Evolutionary conservation across 2,797 vertebrate species (phyloP).

Genomic region (Jordanella pulchra): DNA sequence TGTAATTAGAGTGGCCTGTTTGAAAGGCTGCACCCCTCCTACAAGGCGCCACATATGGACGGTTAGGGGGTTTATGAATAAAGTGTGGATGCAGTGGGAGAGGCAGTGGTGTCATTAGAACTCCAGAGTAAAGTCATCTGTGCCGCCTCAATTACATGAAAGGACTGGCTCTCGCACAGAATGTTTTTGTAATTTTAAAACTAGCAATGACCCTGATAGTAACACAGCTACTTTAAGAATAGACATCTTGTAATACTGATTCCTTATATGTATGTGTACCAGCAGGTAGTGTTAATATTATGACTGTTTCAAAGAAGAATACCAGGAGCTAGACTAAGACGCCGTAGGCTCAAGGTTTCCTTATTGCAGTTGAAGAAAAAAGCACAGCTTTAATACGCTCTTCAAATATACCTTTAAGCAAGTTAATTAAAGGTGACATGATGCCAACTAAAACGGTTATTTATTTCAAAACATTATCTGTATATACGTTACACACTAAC

Average conservation of each 20-base stretch:
- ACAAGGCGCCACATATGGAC: conserved; percentile 39
- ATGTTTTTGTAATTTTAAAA: not conserved
- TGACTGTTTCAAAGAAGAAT: not conserved
- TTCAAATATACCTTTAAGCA: no score
- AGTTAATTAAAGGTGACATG: not conserved
- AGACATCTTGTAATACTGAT: not conserved
- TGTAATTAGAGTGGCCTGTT: conserved; percentile 70
- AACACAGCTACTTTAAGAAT: not conserved
- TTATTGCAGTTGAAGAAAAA: not conserved
- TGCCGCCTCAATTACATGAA: conserved; percentile 13
- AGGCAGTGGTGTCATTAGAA: conserved; percentile 31
- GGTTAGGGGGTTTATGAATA: conserved; percentile 62
- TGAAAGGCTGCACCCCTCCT: conserved; percentile 56
- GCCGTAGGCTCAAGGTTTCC: not conserved
- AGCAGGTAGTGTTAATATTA: not conserved
- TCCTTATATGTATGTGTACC: not conserved
- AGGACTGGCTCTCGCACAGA: conserved; percentile 5
- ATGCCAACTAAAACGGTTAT: not conserved
- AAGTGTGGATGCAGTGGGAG: conserved; percentile 28
- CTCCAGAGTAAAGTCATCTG: conserved; percentile 20
- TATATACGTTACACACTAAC: no score
- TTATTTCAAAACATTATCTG: not conserved
- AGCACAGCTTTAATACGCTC: not conserved
- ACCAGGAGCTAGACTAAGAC: not conserved
- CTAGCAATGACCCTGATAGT: not conserved